Percentiles rank a stretch among this genome's conserved stretches.
These are phyloP conservation scores for Drosophila pachea DNA, from an alignment of 1,140 invertebrate species.

Conservation along the genomic window DNA sequence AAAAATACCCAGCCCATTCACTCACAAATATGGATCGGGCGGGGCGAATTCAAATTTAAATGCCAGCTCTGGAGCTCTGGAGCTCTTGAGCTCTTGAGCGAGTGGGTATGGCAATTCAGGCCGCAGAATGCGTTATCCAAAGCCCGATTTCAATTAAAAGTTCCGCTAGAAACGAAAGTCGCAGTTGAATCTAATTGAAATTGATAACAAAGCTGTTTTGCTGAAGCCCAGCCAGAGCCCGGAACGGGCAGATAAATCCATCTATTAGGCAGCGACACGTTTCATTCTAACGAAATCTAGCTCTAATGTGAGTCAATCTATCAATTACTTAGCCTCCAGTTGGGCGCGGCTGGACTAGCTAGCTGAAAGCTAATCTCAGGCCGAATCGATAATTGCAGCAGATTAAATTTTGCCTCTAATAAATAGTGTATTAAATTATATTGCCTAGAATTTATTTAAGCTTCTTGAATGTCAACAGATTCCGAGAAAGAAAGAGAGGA, in stretches of 20 bases:
- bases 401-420: not conserved
- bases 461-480: constrained; percentile 25
- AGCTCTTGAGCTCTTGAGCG: no score
- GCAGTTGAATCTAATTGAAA: constrained; percentile 37
- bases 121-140: constrained; percentile 49
- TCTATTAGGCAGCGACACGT: not conserved
- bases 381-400: not conserved
- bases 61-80: constrained; percentile 35
- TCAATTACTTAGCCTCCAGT: not conserved
- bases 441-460: not conserved
- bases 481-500: not conserved
- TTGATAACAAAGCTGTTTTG: constrained; percentile 32
- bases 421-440: not conserved
- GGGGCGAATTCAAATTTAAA: constrained; percentile 21
- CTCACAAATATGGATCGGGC: constrained; percentile 23
- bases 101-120: constrained; percentile 39
- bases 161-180: constrained; percentile 55
- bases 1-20: constrained; percentile 46
- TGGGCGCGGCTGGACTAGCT: not conserved
- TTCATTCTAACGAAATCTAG: not conserved
- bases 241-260: not conserved
- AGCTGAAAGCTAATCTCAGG: not conserved
- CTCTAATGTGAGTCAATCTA: not conserved
- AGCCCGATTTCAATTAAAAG: constrained; percentile 59
- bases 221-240: not conserved